A percentile compares a stretch with the other conserved stretches of the same genome.
Conservation (phyloP, 2,113 vertebrate genomes). For the Neomonachus schauinslandi region DNA sequence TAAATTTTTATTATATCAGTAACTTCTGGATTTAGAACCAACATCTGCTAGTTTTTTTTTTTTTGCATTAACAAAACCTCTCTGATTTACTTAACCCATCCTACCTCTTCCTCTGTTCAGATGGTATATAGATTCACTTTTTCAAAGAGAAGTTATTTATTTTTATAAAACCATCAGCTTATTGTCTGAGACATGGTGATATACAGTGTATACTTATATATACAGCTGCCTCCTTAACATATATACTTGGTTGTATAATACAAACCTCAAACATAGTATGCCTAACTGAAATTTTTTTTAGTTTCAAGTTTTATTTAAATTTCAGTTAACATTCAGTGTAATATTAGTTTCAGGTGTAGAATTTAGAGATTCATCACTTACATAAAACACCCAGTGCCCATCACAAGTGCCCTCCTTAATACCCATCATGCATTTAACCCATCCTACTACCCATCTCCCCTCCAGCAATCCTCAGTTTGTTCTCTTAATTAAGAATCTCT, state of each 20-base stretch:
- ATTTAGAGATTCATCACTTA: not conserved
- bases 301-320: not conserved
- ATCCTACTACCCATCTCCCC: not conserved
- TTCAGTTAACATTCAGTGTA: not conserved
- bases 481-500: not conserved
- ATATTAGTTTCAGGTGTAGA: not conserved
- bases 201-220: not conserved
- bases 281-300: not conserved
- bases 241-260: not conserved
- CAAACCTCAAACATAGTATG: slow-evolving; percentile 25
- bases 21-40: slow-evolving; percentile 37
- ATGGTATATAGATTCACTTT: not conserved
- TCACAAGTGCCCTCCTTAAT: not conserved
- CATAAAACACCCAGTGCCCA: not conserved
- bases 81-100: not conserved
- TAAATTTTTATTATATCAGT: slow-evolving; percentile 30
- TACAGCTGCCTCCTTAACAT: not conserved
- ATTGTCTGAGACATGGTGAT: slow-evolving; percentile 44
- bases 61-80: not conserved
- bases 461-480: not conserved
- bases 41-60: not conserved
- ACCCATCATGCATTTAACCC: not conserved
- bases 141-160: slow-evolving; percentile 34
- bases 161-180: slow-evolving; percentile 45
- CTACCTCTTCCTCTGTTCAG: not conserved